Evolutionary conservation across 2,797 vertebrate species (phyloP).

Genomic region (Rhadinocentrus ornatus): DNA sequence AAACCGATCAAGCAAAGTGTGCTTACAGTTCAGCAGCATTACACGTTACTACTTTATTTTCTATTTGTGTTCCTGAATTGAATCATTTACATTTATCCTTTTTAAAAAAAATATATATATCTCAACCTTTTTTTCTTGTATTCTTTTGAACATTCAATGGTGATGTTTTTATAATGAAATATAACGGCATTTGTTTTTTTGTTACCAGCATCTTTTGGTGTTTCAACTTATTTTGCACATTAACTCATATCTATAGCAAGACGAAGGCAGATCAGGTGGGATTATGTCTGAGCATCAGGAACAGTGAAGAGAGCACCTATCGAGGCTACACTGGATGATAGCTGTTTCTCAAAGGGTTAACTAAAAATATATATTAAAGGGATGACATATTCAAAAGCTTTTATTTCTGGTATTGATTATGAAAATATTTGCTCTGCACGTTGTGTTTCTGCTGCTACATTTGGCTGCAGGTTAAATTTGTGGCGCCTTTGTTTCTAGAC

Average conservation of each 20-base stretch:
- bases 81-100: slow-evolving; percentile 58
- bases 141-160: slow-evolving; percentile 58
- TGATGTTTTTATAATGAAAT: slow-evolving; percentile 61
- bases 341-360: slow-evolving; percentile 52
- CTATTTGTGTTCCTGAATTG: slow-evolving; percentile 45
- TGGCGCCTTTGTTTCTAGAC: slow-evolving; percentile 41
- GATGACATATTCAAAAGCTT: slow-evolving; percentile 65
- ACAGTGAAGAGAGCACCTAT: slow-evolving; percentile 63
- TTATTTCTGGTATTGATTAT: slow-evolving; percentile 56
- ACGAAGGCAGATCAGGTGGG: slow-evolving; percentile 50
- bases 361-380: slow-evolving; percentile 63
- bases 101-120: slow-evolving; percentile 52
- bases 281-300: slow-evolving; percentile 62
- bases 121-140: slow-evolving; percentile 50
- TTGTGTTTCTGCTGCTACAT: slow-evolving; percentile 24
- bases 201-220: slow-evolving; percentile 60
- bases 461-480: slow-evolving; percentile 10
- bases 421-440: slow-evolving; percentile 81
- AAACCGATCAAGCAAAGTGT: slow-evolving; percentile 38
- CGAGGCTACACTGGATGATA: slow-evolving; percentile 68
- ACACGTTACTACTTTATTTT: slow-evolving; percentile 45
- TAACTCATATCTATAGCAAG: slow-evolving; percentile 79
- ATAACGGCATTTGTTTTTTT: slow-evolving; percentile 75
- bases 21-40: slow-evolving; percentile 36
- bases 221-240: slow-evolving; percentile 82